phyloP scores from a whole-genome alignment of 2,113 vertebrate species.

The Syngnathus typhle region DNA sequence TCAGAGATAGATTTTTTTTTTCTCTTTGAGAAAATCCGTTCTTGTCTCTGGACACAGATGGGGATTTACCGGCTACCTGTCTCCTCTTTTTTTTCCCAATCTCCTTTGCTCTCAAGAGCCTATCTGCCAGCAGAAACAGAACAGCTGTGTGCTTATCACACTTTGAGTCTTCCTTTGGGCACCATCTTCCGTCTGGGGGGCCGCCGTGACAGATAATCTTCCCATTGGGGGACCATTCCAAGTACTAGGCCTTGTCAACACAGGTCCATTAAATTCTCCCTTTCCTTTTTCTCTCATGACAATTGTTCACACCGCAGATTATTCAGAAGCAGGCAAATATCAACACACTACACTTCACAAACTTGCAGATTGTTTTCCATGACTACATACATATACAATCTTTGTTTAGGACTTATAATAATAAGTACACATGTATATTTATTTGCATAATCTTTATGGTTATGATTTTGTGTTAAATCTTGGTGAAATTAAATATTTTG shows the following conservation, averaged over 20 bases:
- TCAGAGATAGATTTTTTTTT: conserved; percentile 35
- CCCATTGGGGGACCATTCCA: conserved; percentile 41
- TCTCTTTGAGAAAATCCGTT: conserved; percentile 22
- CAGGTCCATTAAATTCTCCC: conserved; percentile 20
- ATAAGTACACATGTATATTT: no score
- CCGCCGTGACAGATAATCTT: conserved; percentile 50
- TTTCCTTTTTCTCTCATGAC: conserved; percentile 6
- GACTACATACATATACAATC: no score
- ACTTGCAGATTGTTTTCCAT: no score
- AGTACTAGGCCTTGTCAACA: conserved; percentile 37
- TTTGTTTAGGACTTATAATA: no score
- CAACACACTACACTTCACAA: no score
- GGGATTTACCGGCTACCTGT: conserved; percentile 62
- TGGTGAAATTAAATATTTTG: no score
- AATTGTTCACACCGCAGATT: conserved; percentile 11
- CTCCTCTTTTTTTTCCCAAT: conserved; percentile 49
- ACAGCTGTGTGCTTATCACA: conserved; percentile 50
- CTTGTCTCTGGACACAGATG: conserved; percentile 58
- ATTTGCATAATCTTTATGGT: no score
- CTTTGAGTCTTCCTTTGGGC: conserved; percentile 58
- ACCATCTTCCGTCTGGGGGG: conserved; percentile 57
- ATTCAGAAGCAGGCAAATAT: neutral
- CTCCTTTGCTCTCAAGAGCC: conserved; percentile 21
- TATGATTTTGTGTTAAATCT: no score
- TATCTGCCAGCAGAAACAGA: conserved; percentile 53